These are phyloP conservation scores for Hippopotamus amphibius DNA, from an alignment of 2,113 vertebrate genomes.

Conservation along the genomic window DNA sequence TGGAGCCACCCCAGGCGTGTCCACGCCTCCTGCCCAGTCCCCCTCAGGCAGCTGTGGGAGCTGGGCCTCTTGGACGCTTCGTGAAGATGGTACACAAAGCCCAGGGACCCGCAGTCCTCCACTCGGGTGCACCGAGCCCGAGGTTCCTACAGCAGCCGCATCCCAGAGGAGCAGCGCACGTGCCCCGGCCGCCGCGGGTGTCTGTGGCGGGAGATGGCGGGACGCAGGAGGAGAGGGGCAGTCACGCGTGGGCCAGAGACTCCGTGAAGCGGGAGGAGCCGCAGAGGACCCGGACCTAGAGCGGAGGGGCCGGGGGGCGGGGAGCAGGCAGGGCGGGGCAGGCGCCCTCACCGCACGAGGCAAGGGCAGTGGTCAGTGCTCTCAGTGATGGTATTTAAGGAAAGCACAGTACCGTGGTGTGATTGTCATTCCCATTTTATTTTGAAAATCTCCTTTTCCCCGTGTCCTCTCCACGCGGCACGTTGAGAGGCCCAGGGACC, in stretches of 20 bases:
- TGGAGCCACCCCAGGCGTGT: rapidly evolving
- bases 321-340: not conserved
- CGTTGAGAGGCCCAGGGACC: rapidly evolving
- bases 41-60: not conserved
- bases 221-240: rapidly evolving
- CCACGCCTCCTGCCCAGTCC: not conserved
- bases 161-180: rapidly evolving
- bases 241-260: rapidly evolving
- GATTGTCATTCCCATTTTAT: not conserved
- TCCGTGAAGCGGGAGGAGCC: rapidly evolving
- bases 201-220: rapidly evolving
- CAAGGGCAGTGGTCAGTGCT: rapidly evolving
- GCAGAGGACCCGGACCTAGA: not conserved
- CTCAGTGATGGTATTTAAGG: rapidly evolving
- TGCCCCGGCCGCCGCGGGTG: rapidly evolving
- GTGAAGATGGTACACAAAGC: not conserved
- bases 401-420: not conserved
- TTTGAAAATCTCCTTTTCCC: too few relatives aligned
- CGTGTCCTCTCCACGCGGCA: not conserved
- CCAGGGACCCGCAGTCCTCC: rapidly evolving
- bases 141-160: rapidly evolving
- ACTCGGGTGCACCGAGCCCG: rapidly evolving
- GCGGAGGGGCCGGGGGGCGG: not conserved
- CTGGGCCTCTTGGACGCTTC: too few relatives aligned
- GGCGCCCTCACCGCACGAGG: not conserved